Base-by-base conservation (phyloP, 2,797 vertebrate genomes). In the Pempheris klunzingeri region DNA sequence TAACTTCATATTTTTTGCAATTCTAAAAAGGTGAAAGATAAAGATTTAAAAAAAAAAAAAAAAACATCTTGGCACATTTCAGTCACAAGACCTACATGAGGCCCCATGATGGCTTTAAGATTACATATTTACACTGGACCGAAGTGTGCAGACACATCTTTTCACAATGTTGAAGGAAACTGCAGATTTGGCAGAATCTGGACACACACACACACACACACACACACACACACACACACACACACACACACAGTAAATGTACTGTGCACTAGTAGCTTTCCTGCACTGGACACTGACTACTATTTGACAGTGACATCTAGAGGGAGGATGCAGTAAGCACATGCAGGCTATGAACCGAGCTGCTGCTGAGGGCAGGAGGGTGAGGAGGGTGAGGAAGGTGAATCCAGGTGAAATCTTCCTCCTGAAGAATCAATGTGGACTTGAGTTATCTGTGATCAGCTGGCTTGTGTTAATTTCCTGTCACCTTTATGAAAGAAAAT, bases 241-340 rank as follows among this genome's bases (percentile, higher is more conserved):
- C n/a, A n/a, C n/a, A n/a, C n/a, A n/a, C n/a, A n/a, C n/a, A 24
- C 14, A 52, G 11, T 17, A 32, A 18, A 10, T 7, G 3, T 4
- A 9, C 10, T 41, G 8, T 4, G 17, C 2, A 1, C 26, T 50
- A 1, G n/a, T 17, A 9, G n/a, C n/a, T n/a, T 18, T 22, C 20
- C 47, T 14, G 24, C 8, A 18, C 26, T 6, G 34, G 2, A 10
- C 50, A 58, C 8, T 4, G 8, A 34, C 12, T 39, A 34, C 1
- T 15, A 43, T 22, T 24, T 43, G 26, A 15, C 67, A 46, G 36
- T 71, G 80, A 53, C 77, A 78, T 64, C 85, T 81, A 71, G 63
- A 14, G 82, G 77, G 26, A 4, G 1, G 1, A 26, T 2, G 0
- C 7, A 6, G 70, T 14, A 53, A 71, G 18, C 39, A 17, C 80